These are phyloP conservation scores for Corythornis leucogaster DNA, from an alignment of 2,797 vertebrate genomes.

Conservation along the genomic window DNA sequence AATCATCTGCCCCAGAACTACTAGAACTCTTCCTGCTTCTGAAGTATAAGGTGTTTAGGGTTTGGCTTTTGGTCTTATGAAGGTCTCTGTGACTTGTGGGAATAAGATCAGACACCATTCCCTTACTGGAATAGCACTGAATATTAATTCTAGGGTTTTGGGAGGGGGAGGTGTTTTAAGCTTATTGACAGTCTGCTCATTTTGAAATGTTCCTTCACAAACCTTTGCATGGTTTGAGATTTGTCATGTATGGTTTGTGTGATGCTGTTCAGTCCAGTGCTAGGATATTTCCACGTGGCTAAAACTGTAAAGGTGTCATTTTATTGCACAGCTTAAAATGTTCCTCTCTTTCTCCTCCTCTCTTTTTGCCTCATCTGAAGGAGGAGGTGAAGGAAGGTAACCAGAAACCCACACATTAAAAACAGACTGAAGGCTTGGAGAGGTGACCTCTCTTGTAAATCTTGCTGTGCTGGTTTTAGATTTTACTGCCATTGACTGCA, in stretches of 20 bases:
- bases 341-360: not conserved
- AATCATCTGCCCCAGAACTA: not conserved
- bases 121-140: not conserved
- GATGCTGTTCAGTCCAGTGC: not conserved
- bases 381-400: conserved; percentile 11
- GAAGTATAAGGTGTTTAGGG: not conserved
- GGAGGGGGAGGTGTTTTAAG: fast-evolving
- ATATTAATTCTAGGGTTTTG: not conserved
- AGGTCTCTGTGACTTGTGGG: not conserved
- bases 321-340: not conserved
- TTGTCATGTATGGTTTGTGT: not conserved
- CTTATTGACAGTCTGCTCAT: not conserved
- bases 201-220: not conserved
- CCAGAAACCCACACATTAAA: conserved; percentile 39
- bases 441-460: conserved; percentile 60
- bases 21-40: not conserved
- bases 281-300: not conserved
- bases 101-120: not conserved
- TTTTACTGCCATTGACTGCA: conserved; percentile 6
- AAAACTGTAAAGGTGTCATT: not conserved
- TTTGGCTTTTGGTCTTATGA: not conserved
- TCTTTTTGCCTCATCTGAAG: not conserved
- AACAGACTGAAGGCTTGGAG: conserved; percentile 10
- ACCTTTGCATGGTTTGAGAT: not conserved
- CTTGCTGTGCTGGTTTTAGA: conserved; percentile 61